Evolutionary conservation across 2,113 vertebrate genomes (phyloP).

Genomic region (Thalassarche chlororhynchos): DNA sequence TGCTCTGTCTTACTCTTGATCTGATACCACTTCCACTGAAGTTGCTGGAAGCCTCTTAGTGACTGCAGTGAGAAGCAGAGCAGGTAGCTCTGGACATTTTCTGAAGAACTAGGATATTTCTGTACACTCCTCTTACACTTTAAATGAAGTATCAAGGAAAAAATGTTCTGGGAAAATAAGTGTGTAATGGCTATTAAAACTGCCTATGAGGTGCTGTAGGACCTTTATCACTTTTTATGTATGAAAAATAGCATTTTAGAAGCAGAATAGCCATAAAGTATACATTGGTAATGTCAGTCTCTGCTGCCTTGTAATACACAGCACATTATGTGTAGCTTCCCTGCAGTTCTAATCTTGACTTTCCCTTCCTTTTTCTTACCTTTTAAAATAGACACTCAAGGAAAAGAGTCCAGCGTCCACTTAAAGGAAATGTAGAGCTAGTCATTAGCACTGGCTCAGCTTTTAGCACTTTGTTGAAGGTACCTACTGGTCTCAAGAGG

Average conservation of each 20-base stretch:
- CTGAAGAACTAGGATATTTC: background rate
- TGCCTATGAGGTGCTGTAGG: background rate
- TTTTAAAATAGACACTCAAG: background rate
- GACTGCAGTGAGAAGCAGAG: background rate
- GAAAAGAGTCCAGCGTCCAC: background rate
- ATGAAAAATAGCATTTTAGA: background rate
- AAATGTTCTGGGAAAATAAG: background rate
- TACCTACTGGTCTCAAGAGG: background rate
- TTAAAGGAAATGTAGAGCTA: background rate
- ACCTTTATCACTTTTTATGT: background rate
- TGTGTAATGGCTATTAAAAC: background rate
- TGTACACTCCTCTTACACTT: background rate
- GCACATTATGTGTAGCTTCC: background rate
- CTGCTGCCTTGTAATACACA: background rate
- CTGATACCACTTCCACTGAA: background rate
- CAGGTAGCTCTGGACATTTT: background rate
- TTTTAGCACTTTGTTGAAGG: conserved; percentile 50
- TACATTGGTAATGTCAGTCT: background rate
- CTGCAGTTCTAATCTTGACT: background rate
- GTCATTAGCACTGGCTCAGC: conserved; percentile 28
- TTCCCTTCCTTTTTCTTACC: background rate
- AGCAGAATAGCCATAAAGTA: background rate
- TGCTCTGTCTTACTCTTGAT: background rate
- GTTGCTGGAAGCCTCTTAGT: background rate
- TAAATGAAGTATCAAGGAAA: background rate